Percentiles rank a stretch among this genome's conserved stretches.
These are phyloP conservation scores for Speoplatyrhinus poulsoni DNA, from an alignment of 2,113 vertebrate genomes.

Conservation along the genomic window DNA sequence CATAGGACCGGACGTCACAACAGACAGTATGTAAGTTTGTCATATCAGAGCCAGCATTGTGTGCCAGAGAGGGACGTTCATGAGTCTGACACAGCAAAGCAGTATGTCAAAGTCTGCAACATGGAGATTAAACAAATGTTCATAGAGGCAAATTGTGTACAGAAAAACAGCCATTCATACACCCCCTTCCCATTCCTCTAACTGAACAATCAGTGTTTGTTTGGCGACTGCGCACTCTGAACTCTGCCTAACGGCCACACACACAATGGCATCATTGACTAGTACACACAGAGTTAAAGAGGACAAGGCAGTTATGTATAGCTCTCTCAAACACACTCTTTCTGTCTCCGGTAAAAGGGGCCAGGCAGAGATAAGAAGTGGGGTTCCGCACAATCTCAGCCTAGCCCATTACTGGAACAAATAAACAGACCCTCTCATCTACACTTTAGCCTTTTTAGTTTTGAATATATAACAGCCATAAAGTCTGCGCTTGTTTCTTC, in stretches of 20 bases:
- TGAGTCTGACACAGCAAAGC: constrained; percentile 36
- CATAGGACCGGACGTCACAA: constrained; percentile 35
- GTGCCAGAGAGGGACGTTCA: constrained; percentile 32
- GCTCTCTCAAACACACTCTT: constrained; percentile 21
- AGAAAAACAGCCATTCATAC: constrained; percentile 67
- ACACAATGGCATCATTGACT: constrained; percentile 73
- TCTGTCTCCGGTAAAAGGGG: constrained; percentile 43
- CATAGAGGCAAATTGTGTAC: constrained; percentile 62
- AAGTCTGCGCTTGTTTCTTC: not conserved
- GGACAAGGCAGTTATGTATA: constrained; percentile 57
- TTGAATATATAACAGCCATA: no score
- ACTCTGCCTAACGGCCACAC: constrained; percentile 61
- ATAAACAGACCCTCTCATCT: constrained; percentile 12
- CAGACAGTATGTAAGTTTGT: constrained; percentile 22
- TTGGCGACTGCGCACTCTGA: constrained; percentile 61
- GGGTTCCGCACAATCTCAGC: constrained; percentile 40
- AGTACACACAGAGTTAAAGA: constrained; percentile 47
- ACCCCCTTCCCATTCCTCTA: constrained; percentile 48
- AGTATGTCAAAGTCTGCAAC: constrained; percentile 47
- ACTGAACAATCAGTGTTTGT: constrained; percentile 72
- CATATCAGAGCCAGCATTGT: constrained; percentile 41
- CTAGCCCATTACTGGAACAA: constrained; percentile 21
- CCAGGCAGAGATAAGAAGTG: constrained; percentile 59
- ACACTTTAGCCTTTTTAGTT: no score
- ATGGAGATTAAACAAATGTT: constrained; percentile 68